Base-by-base conservation (phyloP, 35 echinoderm and acorn worm species). In the Eucidaris tribuloides region DNA sequence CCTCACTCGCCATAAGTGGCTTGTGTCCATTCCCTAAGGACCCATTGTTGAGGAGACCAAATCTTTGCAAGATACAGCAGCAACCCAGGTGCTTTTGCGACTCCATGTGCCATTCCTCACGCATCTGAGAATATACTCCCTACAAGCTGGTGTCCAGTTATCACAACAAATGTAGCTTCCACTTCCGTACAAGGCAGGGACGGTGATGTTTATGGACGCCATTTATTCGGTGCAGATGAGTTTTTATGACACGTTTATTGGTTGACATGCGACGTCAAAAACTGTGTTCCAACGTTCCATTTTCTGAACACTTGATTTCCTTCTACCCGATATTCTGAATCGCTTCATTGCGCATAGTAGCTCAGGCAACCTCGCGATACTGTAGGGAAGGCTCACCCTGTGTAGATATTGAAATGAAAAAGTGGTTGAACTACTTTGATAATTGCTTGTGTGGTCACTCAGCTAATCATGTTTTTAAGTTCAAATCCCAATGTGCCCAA, bases 91-190 rank as follows among this genome's bases (percentile, higher is more conserved):
- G 5, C 55, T 42, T 3, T 65, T 48, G 14, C 39, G 58, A 44
- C 45, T 81, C 89, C 89, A 91, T 17, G 43, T 39, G 19, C 71
- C 89, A 86, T 85, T 63, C 32, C 36, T 72, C 9, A 58, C 41
- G 58, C 89, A 91, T 0, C 29, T 36, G 18, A 68, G 37, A 4
- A 7, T 37, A 29, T 84, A 0, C 36, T 52, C 5, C 89, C 89
- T 1, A 29, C 28, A 0, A 86, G 72, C 3, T 49, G 18, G 58
- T 80, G 86, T 52, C 89, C 89, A 2, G 25, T 36, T 3, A 81
- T 34, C 35, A 82, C 82, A n/a, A 13, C 62, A 58, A 83, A 74
- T 27, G 18, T 11, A 28, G 76, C 52, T 5, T 2, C n/a, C 33
- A 4, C 44, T 46, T 25, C 34, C 41, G 36, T 39, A 57, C 5